Percentiles rank a stretch among this genome's conserved stretches.
phyloP scores from a whole-genome alignment of 2,888 invertebrate species.

The Fissipunctia ypsillon region DNA sequence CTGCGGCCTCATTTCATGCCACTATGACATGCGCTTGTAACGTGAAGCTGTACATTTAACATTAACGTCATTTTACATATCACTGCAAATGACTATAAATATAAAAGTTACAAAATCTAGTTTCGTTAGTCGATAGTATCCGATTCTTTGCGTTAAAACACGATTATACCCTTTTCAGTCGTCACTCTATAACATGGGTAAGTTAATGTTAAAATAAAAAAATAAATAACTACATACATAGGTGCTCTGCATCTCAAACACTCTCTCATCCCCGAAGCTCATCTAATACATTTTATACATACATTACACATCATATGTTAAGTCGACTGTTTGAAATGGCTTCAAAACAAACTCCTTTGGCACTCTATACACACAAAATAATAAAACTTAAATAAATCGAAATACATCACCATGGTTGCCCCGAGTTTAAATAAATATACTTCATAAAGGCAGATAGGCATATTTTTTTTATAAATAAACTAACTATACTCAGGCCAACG shows the following conservation, averaged over 20 bases:
- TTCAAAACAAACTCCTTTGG: slow-evolving; percentile 74
- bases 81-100: slow-evolving; percentile 63
- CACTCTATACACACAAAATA: slow-evolving; percentile 73
- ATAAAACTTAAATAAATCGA: slow-evolving; percentile 68
- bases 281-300: slow-evolving; percentile 65
- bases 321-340: slow-evolving; percentile 64
- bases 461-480: slow-evolving; percentile 60
- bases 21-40: slow-evolving; percentile 32
- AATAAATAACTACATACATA: slow-evolving; percentile 69
- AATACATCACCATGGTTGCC: slow-evolving; percentile 72
- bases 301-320: slow-evolving; percentile 61
- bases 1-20: slow-evolving; percentile 21
- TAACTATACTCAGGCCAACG: too few species aligned
- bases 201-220: slow-evolving; percentile 62
- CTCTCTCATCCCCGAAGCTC: slow-evolving; percentile 58
- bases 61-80: slow-evolving; percentile 60
- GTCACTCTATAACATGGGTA: slow-evolving; percentile 58
- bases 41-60: slow-evolving; percentile 59
- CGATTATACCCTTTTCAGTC: slow-evolving; percentile 61
- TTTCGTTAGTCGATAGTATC: slow-evolving; percentile 56
- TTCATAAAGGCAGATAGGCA: slow-evolving; percentile 65
- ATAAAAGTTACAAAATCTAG: slow-evolving; percentile 64
- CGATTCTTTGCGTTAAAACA: slow-evolving; percentile 50
- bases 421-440: slow-evolving; percentile 57
- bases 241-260: slow-evolving; percentile 63